Conservation (phyloP, 1,140 invertebrate species). For the Drosophila pseudoananassae region DNA sequence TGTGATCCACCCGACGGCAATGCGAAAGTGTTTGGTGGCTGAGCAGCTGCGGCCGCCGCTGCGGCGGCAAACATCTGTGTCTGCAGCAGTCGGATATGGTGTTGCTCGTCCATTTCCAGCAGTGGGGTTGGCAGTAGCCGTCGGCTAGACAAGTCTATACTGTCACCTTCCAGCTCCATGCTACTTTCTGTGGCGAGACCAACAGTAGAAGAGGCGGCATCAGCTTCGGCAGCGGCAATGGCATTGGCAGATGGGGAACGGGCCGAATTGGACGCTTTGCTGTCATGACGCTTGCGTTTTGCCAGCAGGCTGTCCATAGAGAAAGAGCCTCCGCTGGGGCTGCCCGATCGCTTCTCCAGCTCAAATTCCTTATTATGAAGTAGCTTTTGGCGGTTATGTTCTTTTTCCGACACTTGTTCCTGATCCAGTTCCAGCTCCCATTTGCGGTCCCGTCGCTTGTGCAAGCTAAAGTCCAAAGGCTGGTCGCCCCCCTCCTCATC, state of each 20-base stretch:
- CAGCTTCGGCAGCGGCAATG: slow-evolving; percentile 8
- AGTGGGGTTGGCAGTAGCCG: not conserved
- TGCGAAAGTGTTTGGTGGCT: slow-evolving; percentile 15
- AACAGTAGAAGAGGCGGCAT: slow-evolving; percentile 12
- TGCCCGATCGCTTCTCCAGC: slow-evolving; percentile 54
- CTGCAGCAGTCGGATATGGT: slow-evolving; percentile 67
- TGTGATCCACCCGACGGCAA: slow-evolving; percentile 13
- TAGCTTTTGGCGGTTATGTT: not conserved
- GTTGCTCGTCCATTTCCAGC: slow-evolving; percentile 61
- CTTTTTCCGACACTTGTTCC: not conserved
- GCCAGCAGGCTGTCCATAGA: slow-evolving; percentile 74
- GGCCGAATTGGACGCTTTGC: slow-evolving; percentile 25
- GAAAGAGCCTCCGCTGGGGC: slow-evolving; percentile 59
- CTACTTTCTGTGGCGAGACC: slow-evolving; percentile 17
- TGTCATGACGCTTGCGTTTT: slow-evolving; percentile 67
- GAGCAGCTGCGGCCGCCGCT: slow-evolving; percentile 62
- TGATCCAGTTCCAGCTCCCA: not conserved
- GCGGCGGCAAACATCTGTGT: slow-evolving; percentile 82
- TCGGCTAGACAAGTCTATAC: slow-evolving; percentile 5
- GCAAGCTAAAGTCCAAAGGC: slow-evolving; percentile 76
- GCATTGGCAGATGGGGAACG: slow-evolving; percentile 14
- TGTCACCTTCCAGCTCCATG: slow-evolving; percentile 45
- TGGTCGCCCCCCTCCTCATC: slow-evolving; percentile 50
- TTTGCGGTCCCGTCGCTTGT: slow-evolving; percentile 63
- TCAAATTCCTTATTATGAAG: not conserved